phyloP scores from a whole-genome alignment of 1,140 invertebrate genomes.

The Dendroctonus ponderosae region DNA sequence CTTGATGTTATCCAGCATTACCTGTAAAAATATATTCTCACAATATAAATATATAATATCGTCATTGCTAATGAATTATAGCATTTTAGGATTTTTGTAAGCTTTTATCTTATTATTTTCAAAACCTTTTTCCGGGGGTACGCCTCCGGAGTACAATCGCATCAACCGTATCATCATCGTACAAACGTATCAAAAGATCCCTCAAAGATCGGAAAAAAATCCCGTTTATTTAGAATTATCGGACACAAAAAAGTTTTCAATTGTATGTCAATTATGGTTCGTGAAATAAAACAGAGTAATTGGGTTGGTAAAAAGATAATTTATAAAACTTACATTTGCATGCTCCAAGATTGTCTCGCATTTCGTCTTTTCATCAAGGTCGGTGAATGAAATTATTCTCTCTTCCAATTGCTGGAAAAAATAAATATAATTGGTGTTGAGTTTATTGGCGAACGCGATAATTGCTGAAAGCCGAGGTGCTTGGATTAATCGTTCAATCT shows the following conservation, averaged over 20 bases:
- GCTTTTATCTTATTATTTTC: no score
- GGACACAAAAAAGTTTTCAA: no score
- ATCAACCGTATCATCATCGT: no score
- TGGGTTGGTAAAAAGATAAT: slow-evolving; percentile 1
- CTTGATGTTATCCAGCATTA: slow-evolving; percentile 90
- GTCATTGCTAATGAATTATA: neutral
- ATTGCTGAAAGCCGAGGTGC: no score
- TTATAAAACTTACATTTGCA: slow-evolving; percentile 57
- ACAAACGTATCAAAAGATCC: no score
- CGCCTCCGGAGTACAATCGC: no score
- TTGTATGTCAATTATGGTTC: neutral
- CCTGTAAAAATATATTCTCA: slow-evolving; percentile 54
- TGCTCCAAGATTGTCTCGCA: slow-evolving; percentile 64
- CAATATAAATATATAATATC: neutral
- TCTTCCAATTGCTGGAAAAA: slow-evolving; percentile 63
- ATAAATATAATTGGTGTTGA: no score
- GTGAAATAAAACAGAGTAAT: slow-evolving; percentile 24
- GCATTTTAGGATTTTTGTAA: neutral
- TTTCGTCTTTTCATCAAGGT: slow-evolving; percentile 65
- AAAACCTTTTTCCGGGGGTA: no score
- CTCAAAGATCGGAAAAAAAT: no score
- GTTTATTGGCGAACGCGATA: no score
- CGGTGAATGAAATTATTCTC: slow-evolving; percentile 62
- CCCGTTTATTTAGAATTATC: no score
- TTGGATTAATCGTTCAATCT: no score